phyloP scores from a whole-genome alignment of 2,888 invertebrate genomes.

The Byasa hedistus region DNA sequence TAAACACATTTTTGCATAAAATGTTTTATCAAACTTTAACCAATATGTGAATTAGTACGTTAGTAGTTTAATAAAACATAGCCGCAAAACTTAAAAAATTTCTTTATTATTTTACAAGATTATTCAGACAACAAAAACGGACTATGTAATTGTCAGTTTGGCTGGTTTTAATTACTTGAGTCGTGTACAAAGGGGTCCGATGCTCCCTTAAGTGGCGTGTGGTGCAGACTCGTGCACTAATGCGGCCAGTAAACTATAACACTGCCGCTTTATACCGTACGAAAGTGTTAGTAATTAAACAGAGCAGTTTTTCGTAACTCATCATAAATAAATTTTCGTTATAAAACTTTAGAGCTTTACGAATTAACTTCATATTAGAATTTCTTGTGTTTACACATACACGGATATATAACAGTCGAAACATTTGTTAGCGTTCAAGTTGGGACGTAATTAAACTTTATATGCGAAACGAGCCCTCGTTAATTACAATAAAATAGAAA shows the following conservation, averaged over 20 bases:
- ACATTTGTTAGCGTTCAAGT: neutral
- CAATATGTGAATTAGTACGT: too few relatives aligned
- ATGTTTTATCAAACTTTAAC: too few relatives aligned
- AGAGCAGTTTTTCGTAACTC: constrained; percentile 40
- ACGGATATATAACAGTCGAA: too few relatives aligned
- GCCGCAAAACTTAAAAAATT: too few relatives aligned
- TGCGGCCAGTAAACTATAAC: constrained; percentile 70
- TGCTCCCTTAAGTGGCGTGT: constrained; percentile 65
- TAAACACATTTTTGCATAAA: too few relatives aligned
- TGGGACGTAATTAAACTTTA: constrained; percentile 11
- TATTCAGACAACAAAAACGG: constrained; percentile 17
- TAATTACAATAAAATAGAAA: constrained; percentile 68
- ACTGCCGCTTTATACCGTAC: constrained; percentile 42
- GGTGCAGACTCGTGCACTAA: constrained; percentile 49
- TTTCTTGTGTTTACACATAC: too few relatives aligned
- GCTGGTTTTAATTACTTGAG: constrained; percentile 74
- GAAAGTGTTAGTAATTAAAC: constrained; percentile 34
- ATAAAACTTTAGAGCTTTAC: too few relatives aligned
- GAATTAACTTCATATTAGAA: too few relatives aligned
- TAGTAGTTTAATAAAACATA: too few relatives aligned
- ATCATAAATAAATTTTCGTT: constrained; percentile 35
- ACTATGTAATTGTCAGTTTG: constrained; percentile 66
- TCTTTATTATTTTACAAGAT: too few relatives aligned
- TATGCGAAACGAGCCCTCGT: constrained; percentile 46
- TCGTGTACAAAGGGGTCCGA: constrained; percentile 71